A percentile compares a stretch with the other conserved stretches of the same genome.
phyloP scores from a whole-genome alignment of 2,888 invertebrate species.

The Ormia ochracea region DNA sequence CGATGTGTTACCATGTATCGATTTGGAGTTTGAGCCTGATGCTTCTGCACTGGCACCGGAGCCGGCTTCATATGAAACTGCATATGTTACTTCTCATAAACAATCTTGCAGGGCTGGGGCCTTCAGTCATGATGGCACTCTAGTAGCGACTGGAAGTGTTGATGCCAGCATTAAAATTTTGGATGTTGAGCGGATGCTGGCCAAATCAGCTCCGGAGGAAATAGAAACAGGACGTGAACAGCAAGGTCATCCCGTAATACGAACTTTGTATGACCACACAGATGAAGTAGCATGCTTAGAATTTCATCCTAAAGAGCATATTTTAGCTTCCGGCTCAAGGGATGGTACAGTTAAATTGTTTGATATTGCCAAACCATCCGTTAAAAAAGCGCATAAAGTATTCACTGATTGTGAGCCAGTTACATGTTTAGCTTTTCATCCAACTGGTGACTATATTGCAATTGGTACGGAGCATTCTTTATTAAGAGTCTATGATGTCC shows the following conservation, averaged over 20 bases:
- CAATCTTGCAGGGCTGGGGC: conserved; percentile 96
- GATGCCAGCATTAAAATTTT: conserved; percentile 99
- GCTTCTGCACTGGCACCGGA: conserved; percentile 95
- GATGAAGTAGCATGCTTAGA: conserved; percentile 98
- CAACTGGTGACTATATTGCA: conserved; percentile 94
- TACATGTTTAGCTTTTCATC: conserved; percentile 94
- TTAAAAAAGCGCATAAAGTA: conserved; percentile 97
- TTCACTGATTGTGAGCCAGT: conserved; percentile 96
- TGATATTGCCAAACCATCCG: conserved; percentile 98
- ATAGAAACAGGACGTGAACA: conserved; percentile 89
- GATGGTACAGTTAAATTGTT: conserved; percentile 97
- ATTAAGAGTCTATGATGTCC: conserved; percentile 94
- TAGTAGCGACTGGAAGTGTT: conserved; percentile 98
- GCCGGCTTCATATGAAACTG: conserved; percentile 98
- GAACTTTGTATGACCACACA: conserved; percentile 94
- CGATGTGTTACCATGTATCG: conserved; percentile 78
- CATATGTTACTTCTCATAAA: conserved; percentile 99
- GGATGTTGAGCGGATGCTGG: conserved; percentile 99
- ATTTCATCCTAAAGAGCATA: conserved; percentile 96
- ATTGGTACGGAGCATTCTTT: conserved; percentile 95
- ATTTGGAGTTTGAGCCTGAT: conserved; percentile 97
- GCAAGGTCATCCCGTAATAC: conserved; percentile 97
- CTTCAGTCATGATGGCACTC: conserved; percentile 95
- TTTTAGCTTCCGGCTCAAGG: conserved; percentile 94
- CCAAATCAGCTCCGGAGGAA: conserved; percentile 96